These are phyloP conservation scores for Malurus cyaneus DNA, from an alignment of 2,113 vertebrate genomes.

Conservation along the genomic window DNA sequence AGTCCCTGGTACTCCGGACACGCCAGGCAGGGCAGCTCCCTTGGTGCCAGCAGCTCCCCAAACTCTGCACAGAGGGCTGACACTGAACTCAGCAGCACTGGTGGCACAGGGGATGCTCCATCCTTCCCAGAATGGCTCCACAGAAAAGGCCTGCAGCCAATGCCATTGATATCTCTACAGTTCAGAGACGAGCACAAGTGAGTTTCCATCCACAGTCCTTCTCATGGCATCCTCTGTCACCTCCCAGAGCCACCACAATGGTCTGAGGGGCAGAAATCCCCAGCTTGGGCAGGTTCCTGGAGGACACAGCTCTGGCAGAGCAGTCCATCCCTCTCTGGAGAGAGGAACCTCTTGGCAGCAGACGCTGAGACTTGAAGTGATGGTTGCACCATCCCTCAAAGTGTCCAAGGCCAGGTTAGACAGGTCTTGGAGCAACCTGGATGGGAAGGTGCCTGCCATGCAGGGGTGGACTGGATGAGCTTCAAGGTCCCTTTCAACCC, in stretches of 20 bases:
- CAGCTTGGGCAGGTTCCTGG: not conserved
- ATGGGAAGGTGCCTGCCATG: not conserved
- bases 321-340: not conserved
- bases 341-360: not conserved
- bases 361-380: not conserved
- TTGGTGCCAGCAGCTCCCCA: not conserved
- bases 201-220: not conserved
- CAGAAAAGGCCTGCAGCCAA: accelerated
- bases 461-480: not conserved
- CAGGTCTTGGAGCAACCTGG: not conserved
- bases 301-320: not conserved
- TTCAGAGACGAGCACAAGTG: not conserved
- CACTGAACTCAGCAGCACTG: accelerated
- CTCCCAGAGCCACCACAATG: not conserved
- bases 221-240: not conserved
- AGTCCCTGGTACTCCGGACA: not conserved
- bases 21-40: not conserved
- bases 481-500: not conserved
- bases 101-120: accelerated
- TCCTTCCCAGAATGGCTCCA: not conserved
- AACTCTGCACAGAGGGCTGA: accelerated
- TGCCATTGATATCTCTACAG: accelerated
- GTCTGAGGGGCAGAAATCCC: not conserved
- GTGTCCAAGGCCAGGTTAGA: not conserved
- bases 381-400: not conserved